Base-by-base conservation (phyloP, 2,113 vertebrate genomes). In the Odontesthes bonariensis region DNA sequence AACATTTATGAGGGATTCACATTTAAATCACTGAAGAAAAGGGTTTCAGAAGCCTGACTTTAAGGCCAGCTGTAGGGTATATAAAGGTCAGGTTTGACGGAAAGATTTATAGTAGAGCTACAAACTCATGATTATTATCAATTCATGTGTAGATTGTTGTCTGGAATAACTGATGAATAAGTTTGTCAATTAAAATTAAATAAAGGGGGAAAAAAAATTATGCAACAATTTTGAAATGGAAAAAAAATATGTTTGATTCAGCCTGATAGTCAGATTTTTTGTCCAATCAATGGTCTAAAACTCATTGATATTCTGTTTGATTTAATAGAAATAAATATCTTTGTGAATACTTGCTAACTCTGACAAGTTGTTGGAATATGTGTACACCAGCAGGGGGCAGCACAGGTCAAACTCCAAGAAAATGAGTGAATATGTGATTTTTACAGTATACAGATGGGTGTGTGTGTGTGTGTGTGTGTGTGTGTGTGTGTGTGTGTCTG, bases 381-480 rank as follows among this genome's bases (percentile, higher is more conserved):
- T 16, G 10, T 44, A 53, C 0, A 66, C 88, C 93, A 93, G 84
- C 79, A 90, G 92, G 84, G 91, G 89, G 91, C 2, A 87, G 88
- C 87, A 90, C 35, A 92, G 76, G 66, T 68, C 77, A 86, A 69
- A 73, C 63, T 47, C 52, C 17, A 3, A 46, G 32, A 23, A 23
- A 16, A 22, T 27, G 66, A 27, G 46, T 56, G 20, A 8, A 12
- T 60, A 42, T 59, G 27, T 8, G 32, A 13, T 58, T 55, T 66
- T 1, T 20, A 44, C 35, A 19, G 32, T 11, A 31, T 49, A 33
- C 8, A 23, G 20, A 27, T 56, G 42, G 7, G 55, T 19, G 8
- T 46, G 12, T 46, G 20, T 27, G 40, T 38, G 57, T 27, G 27
- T 27, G 27, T 27, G 27, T 27, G 20, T 40, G 52, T 16, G 53